Conservation (phyloP, 2,797 vertebrate species). For the Natrix natrix region DNA sequence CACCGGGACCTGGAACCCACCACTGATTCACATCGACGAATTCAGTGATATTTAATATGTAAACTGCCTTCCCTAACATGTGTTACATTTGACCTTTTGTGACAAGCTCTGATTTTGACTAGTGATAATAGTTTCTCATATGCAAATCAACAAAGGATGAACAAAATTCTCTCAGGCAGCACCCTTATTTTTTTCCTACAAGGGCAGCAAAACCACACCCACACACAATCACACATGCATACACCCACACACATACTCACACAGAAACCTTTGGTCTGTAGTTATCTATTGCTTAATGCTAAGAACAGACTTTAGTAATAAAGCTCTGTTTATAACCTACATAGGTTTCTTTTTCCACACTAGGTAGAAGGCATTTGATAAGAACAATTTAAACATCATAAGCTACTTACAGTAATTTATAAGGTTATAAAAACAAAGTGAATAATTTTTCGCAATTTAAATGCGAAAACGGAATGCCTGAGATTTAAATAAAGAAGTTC, state of each 20-base stretch:
- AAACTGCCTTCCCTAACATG: neutral
- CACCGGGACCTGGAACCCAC: too few species aligned
- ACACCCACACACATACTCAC: neutral
- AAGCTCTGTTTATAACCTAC: conserved; percentile 19
- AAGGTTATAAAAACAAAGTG: conserved; percentile 1
- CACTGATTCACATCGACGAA: neutral
- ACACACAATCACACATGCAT: conserved; percentile 22
- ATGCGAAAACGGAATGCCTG: neutral
- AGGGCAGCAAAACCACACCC: conserved; percentile 38
- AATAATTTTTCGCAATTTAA: neutral
- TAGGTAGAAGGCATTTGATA: neutral
- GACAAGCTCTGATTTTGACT: neutral
- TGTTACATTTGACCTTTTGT: neutral
- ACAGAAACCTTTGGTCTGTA: conserved; percentile 44
- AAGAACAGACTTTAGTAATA: conserved; percentile 16
- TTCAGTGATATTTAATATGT: neutral
- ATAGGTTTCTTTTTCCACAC: conserved; percentile 11
- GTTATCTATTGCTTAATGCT: conserved; percentile 40
- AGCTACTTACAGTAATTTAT: conserved; percentile 2
- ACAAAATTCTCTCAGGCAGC: neutral
- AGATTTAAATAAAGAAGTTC: neutral
- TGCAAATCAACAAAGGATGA: neutral
- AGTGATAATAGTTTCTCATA: neutral
- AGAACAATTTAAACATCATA: conserved; percentile 11
- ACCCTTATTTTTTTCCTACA: neutral